These are phyloP conservation scores for Theristicus caerulescens DNA, from an alignment of 2,113 vertebrate species.

Conservation along the genomic window DNA sequence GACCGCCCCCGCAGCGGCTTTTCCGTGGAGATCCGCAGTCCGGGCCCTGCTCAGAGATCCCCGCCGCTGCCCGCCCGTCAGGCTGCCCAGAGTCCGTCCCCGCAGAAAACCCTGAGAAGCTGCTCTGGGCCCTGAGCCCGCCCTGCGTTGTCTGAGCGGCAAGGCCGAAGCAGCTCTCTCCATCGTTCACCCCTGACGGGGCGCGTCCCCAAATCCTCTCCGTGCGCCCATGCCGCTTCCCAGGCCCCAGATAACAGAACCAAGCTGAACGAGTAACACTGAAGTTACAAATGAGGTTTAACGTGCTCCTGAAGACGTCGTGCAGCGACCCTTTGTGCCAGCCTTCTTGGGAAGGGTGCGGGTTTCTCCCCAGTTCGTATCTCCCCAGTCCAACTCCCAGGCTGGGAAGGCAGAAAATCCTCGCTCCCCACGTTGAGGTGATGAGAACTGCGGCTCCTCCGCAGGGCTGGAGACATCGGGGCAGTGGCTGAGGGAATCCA, in stretches of 20 bases:
- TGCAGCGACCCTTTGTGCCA: rapidly evolving
- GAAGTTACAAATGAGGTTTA: background rate
- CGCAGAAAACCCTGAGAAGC: background rate
- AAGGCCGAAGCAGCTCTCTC: background rate
- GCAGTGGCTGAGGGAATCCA: background rate
- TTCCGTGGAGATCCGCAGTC: rapidly evolving
- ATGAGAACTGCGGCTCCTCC: background rate
- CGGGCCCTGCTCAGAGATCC: background rate
- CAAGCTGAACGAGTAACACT: background rate
- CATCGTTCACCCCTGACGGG: rapidly evolving
- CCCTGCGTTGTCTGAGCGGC: rapidly evolving
- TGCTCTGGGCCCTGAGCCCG: rapidly evolving
- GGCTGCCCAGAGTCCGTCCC: background rate
- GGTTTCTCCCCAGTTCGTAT: background rate
- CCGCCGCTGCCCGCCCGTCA: rapidly evolving
- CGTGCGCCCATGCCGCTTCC: rapidly evolving
- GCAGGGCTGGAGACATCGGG: background rate
- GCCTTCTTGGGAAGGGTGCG: background rate
- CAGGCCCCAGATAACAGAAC: background rate
- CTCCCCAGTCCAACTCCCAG: background rate
- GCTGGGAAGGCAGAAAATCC: background rate
- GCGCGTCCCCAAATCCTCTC: rapidly evolving
- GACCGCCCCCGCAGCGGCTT: rapidly evolving
- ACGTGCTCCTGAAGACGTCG: rapidly evolving
- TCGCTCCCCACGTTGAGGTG: rapidly evolving